These are phyloP conservation scores for Tetranychus urticae DNA, from an alignment of 1,140 invertebrate species.

Conservation along the genomic window DNA sequence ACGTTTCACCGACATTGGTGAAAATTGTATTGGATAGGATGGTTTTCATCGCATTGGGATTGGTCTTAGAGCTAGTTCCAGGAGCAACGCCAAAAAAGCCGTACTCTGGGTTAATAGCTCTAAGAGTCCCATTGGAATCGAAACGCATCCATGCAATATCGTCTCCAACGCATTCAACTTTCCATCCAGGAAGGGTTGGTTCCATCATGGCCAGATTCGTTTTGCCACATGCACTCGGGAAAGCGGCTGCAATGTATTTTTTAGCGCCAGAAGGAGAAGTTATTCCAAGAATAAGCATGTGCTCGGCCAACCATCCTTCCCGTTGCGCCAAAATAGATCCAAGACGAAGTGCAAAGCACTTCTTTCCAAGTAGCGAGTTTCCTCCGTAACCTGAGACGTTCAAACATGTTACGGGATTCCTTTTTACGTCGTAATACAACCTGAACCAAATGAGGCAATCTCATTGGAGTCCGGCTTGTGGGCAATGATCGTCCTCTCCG, in stretches of 20 bases:
- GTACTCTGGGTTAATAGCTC: slow-evolving; percentile 95
- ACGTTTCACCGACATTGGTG: slow-evolving; percentile 88
- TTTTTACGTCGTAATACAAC: background rate
- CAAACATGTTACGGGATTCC: background rate
- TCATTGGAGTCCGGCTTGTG: slow-evolving; percentile 43
- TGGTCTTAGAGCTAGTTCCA: slow-evolving; percentile 68
- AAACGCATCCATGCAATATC: slow-evolving; percentile 97
- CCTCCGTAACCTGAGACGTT: slow-evolving; percentile 60
- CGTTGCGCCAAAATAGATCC: slow-evolving; percentile 76
- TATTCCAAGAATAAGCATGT: slow-evolving; percentile 86
- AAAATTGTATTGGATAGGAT: slow-evolving; percentile 84
- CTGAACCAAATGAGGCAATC: slow-evolving; percentile 73
- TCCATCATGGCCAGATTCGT: slow-evolving; percentile 97
- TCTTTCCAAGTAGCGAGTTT: slow-evolving; percentile 95
- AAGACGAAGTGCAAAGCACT: slow-evolving; percentile 90
- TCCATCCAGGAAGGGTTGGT: slow-evolving; percentile 68
- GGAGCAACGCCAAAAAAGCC: slow-evolving; percentile 99
- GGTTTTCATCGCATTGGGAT: slow-evolving; percentile 90
- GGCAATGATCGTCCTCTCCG: slow-evolving; percentile 30
- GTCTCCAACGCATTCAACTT: slow-evolving; percentile 66
- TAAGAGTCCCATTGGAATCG: slow-evolving; percentile 53
- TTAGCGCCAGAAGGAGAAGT: slow-evolving; percentile 74
- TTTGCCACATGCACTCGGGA: slow-evolving; percentile 94
- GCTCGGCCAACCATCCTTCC: slow-evolving; percentile 96
- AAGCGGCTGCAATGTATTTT: slow-evolving; percentile 81